Conservation (phyloP, 2,113 vertebrate genomes). For the Poeciliopsis occidentalis region DNA sequence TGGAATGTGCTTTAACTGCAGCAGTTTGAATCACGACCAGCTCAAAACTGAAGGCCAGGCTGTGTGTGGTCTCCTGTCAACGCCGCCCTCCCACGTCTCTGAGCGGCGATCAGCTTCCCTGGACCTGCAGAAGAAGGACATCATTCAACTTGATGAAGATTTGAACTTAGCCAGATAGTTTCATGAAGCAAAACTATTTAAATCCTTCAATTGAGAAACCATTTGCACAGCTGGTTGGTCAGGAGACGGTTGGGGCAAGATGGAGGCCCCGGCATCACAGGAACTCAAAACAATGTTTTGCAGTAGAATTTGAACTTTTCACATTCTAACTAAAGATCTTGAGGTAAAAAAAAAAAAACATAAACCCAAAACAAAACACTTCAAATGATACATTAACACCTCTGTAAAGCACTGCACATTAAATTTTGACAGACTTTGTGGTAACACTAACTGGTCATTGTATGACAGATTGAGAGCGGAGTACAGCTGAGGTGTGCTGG, state of each 20-base stretch:
- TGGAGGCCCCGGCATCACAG: too few relatives aligned
- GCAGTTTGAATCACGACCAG: slow-evolving; percentile 36
- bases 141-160: background rate
- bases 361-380: too few relatives aligned
- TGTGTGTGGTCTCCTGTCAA: background rate
- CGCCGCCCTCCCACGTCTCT: slow-evolving; percentile 18
- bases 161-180: background rate
- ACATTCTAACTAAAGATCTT: too few relatives aligned
- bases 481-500: slow-evolving; percentile 77
- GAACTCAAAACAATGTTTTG: too few relatives aligned
- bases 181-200: background rate
- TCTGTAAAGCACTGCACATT: too few relatives aligned
- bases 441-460: slow-evolving; percentile 52
- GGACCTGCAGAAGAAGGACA: slow-evolving; percentile 34
- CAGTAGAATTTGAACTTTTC: too few relatives aligned
- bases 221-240: too few relatives aligned
- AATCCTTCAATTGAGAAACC: background rate
- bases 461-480: slow-evolving; percentile 66
- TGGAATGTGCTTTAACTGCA: background rate
- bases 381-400: too few relatives aligned
- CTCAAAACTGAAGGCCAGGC: slow-evolving; percentile 36
- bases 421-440: too few relatives aligned
- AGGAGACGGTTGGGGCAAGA: too few relatives aligned
- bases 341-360: too few relatives aligned
- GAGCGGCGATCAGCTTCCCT: slow-evolving; percentile 9